Evolutionary conservation across 2,888 invertebrate species (phyloP).

Genomic region (Volucella inflata): DNA sequence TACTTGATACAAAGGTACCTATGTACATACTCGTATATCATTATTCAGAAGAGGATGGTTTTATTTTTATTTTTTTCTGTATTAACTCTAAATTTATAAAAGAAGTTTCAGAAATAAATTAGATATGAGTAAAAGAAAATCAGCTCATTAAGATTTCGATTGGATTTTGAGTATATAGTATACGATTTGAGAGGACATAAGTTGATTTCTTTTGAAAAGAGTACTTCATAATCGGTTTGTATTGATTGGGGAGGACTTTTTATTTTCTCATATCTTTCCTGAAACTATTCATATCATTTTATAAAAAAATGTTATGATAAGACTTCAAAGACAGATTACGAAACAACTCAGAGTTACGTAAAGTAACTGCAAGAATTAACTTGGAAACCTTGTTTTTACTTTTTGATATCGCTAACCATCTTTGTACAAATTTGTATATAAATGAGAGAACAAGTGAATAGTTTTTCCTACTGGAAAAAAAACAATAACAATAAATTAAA

Average conservation of each 20-base stretch:
- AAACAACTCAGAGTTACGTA: constrained; percentile 17
- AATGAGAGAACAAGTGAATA: constrained; percentile 20
- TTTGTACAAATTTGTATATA: neutral
- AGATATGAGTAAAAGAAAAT: constrained; percentile 27
- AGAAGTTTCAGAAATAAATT: constrained; percentile 25
- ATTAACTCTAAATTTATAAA: constrained; percentile 10
- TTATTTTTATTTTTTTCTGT: neutral
- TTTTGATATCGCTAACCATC: neutral
- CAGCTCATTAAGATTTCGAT: constrained; percentile 35
- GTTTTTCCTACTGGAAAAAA: neutral
- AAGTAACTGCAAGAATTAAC: neutral
- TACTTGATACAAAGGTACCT: constrained; percentile 8
- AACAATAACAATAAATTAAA: constrained; percentile 19
- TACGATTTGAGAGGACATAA: constrained; percentile 3
- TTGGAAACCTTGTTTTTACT: neutral
- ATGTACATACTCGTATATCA: no score
- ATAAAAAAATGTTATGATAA: neutral
- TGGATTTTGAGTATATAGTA: neutral
- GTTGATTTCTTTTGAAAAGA: neutral
- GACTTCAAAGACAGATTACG: neutral
- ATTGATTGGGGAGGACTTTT: neutral
- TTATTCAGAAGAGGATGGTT: constrained; percentile 35
- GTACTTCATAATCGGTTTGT: constrained; percentile 2
- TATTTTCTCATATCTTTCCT: neutral
- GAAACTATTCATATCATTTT: neutral